These are phyloP conservation scores for Enteromius anoplus DNA, from an alignment of 2,797 vertebrate species.

Conservation along the genomic window DNA sequence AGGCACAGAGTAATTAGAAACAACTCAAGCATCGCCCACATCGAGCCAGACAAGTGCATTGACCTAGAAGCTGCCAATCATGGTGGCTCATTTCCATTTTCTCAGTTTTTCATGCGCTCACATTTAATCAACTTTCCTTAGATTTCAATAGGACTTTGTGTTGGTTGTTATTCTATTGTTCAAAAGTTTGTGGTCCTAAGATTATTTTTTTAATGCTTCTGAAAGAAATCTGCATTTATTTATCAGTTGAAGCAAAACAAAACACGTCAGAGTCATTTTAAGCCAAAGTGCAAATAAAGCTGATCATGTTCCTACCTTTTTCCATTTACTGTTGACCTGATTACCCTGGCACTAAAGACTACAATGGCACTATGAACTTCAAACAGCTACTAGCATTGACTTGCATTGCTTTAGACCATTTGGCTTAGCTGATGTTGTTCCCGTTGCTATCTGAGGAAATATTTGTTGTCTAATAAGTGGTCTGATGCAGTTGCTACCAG, in stretches of 20 bases:
- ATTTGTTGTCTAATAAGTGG: slow-evolving; percentile 30
- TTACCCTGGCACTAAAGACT: background rate
- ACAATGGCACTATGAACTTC: background rate
- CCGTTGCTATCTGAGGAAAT: slow-evolving; percentile 25
- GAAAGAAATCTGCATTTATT: background rate
- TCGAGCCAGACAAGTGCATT: slow-evolving; percentile 4
- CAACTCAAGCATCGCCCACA: slow-evolving; percentile 36
- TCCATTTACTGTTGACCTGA: background rate
- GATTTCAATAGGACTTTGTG: background rate
- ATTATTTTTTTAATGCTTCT: background rate
- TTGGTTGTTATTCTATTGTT: background rate
- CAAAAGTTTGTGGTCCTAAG: background rate
- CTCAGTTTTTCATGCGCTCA: background rate
- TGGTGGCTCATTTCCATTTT: slow-evolving; percentile 10
- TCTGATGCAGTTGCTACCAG: slow-evolving; percentile 19
- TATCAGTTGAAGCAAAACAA: background rate
- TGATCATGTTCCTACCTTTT: background rate
- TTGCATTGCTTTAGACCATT: slow-evolving; percentile 5
- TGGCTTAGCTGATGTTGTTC: background rate
- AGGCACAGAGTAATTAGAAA: slow-evolving; percentile 24
- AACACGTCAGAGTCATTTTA: too few relatives aligned
- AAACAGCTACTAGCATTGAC: background rate
- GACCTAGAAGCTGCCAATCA: slow-evolving; percentile 32
- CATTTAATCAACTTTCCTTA: background rate
- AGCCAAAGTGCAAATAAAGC: background rate